Percentiles rank a stretch among this genome's conserved stretches.
phyloP scores from a whole-genome alignment of 2,888 invertebrate genomes.

The Drosophila trichaetosa region DNA sequence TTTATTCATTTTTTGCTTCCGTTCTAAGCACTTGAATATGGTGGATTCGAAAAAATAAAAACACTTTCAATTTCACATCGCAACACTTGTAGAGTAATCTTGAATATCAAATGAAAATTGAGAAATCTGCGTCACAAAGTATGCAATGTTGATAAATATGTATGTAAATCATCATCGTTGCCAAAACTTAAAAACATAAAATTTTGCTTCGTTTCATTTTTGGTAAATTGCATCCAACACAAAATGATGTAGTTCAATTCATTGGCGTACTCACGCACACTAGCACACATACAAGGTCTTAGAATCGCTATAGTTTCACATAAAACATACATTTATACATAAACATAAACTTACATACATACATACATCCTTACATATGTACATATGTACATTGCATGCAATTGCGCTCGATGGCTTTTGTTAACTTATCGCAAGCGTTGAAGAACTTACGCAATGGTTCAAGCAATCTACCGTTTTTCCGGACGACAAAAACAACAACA shows the following conservation, averaged over 20 bases:
- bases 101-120: not conserved
- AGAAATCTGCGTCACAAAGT: not conserved
- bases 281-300: slow-evolving; percentile 3
- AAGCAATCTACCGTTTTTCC: slow-evolving; percentile 64
- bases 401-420: slow-evolving; percentile 39
- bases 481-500: slow-evolving; percentile 32
- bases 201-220: slow-evolving; percentile 6
- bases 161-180: not conserved
- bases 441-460: slow-evolving; percentile 56
- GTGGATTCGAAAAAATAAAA: too few relatives aligned
- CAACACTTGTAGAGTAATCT: not conserved
- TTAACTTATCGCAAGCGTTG: slow-evolving; percentile 37
- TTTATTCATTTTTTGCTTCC: not conserved
- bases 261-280: not conserved
- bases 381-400: slow-evolving; percentile 21
- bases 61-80: not conserved
- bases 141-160: not conserved
- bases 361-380: slow-evolving; percentile 13
- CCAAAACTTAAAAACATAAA: slow-evolving; percentile 4
- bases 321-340: slow-evolving; percentile 10
- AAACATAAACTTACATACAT: not conserved
- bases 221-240: not conserved
- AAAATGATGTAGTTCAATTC: not conserved
- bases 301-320: slow-evolving; percentile 4
- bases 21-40: not conserved